phyloP scores from a whole-genome alignment of 2,797 vertebrate genomes.

The Sparidentex hasta region DNA sequence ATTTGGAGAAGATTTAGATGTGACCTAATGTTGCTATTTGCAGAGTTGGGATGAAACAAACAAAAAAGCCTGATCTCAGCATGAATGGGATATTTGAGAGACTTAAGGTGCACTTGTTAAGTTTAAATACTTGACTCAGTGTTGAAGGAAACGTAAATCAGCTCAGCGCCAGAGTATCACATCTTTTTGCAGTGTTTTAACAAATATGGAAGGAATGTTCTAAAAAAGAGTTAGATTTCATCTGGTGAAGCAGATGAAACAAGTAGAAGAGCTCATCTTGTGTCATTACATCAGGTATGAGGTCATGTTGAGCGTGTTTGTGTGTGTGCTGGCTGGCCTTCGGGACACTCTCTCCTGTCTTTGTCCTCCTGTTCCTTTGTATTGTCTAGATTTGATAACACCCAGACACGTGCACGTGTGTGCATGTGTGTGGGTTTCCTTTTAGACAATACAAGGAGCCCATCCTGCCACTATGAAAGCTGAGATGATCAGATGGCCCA shows the following conservation, averaged over 20 bases:
- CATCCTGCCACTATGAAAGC: constrained; percentile 64
- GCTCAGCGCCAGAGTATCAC: background rate
- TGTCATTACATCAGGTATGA: constrained; percentile 60
- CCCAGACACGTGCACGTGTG: constrained; percentile 66
- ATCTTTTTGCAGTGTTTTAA: background rate
- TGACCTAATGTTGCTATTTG: constrained; percentile 67
- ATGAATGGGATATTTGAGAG: constrained; percentile 45
- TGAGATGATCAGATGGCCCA: constrained; percentile 61
- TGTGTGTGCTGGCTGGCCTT: constrained; percentile 48
- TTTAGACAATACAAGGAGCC: constrained; percentile 73
- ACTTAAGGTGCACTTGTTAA: constrained; percentile 37
- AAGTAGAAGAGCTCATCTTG: constrained; percentile 21
- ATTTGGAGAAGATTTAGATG: constrained; percentile 61
- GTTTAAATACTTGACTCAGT: constrained; percentile 35
- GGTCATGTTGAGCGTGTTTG: constrained; percentile 47
- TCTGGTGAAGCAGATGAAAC: constrained; percentile 26
- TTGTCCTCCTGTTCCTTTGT: constrained; percentile 82
- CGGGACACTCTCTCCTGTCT: constrained; percentile 78
- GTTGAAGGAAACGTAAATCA: constrained; percentile 49
- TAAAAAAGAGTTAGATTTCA: background rate
- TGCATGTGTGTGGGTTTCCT: constrained; percentile 54
- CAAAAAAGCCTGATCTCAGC: constrained; percentile 33
- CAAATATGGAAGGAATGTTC: constrained; percentile 20
- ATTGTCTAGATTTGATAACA: constrained; percentile 83
- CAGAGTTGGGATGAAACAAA: constrained; percentile 21